Conservation (phyloP, 37 sponge, comb jelly and placozoan genomes). For the Crambe crambe region DNA sequence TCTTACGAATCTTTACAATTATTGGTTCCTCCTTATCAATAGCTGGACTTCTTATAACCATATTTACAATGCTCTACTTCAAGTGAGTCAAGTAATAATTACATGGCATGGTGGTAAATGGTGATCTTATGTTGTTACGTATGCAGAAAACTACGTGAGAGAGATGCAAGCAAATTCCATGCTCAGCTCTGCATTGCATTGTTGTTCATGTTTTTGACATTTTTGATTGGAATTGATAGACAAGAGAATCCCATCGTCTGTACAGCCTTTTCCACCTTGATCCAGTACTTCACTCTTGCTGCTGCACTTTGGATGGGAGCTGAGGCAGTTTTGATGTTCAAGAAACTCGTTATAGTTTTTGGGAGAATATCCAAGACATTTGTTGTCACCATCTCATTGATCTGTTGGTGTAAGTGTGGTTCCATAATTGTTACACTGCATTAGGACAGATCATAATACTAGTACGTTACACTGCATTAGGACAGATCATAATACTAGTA, state of each 20-base stretch:
- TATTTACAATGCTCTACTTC: constrained; percentile 47
- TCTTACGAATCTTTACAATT: constrained; percentile 23
- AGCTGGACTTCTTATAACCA: constrained; percentile 36
- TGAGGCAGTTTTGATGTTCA: constrained; percentile 68
- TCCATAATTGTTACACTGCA: too few species aligned
- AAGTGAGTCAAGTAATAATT: constrained; percentile 31
- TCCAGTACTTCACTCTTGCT: constrained; percentile 63
- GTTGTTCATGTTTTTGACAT: constrained; percentile 45
- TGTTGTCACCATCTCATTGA: constrained; percentile 31
- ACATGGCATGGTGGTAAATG: background rate
- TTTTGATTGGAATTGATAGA: constrained; percentile 57
- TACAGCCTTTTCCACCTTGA: constrained; percentile 28
- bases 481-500: too few species aligned
- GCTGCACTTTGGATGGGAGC: constrained; percentile 72
- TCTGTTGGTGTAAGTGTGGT: constrained; percentile 66
- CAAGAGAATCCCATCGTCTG: constrained; percentile 37
- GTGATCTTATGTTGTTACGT: background rate
- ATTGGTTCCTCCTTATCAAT: constrained; percentile 50
- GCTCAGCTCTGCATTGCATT: constrained; percentile 60
- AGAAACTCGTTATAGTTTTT: constrained; percentile 64
- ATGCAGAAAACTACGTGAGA: constrained; percentile 49
- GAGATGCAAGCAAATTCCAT: constrained; percentile 59
- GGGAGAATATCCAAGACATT: constrained; percentile 12
- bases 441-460: too few species aligned
- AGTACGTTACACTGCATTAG: too few species aligned